phyloP scores from a whole-genome alignment of 2,797 vertebrate genomes.

The Darevskia mixta region DNA sequence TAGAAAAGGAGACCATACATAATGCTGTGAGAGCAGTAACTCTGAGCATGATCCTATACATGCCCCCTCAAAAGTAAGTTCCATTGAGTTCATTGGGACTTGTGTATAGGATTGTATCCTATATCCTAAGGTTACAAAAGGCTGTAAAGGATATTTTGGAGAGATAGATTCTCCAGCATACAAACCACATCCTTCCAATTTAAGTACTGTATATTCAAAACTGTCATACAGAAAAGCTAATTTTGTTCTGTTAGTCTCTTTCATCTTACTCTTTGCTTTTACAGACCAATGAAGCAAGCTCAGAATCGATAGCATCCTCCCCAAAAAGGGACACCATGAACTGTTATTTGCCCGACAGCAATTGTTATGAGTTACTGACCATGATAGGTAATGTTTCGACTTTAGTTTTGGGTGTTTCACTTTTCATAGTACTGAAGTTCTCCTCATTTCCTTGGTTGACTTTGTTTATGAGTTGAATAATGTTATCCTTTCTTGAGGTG shows the following conservation, averaged over 20 bases:
- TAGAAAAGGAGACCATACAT: neutral
- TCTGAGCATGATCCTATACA: neutral
- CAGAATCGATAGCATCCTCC: constrained; percentile 90
- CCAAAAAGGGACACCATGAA: constrained; percentile 91
- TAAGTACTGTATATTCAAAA: constrained; percentile 14
- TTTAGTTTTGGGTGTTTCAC: neutral
- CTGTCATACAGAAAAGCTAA: constrained; percentile 11
- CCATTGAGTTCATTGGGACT: neutral
- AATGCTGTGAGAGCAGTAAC: neutral
- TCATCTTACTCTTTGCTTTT: constrained; percentile 43
- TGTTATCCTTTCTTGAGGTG: neutral
- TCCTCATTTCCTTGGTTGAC: constrained; percentile 18
- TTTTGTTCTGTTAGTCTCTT: neutral
- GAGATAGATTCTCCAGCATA: neutral
- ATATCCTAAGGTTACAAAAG: neutral
- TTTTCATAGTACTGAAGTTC: neutral
- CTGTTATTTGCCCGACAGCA: constrained; percentile 90
- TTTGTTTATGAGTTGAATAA: constrained; percentile 28
- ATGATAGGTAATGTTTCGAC: constrained; percentile 84
- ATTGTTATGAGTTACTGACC: constrained; percentile 90
- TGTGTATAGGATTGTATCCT: neutral
- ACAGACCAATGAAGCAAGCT: constrained; percentile 95
- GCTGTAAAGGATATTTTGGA: neutral
- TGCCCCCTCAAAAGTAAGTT: neutral
- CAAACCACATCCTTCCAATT: neutral